Base-by-base conservation (phyloP, 1,140 invertebrate species). In the Proctacanthus coquilletti region DNA sequence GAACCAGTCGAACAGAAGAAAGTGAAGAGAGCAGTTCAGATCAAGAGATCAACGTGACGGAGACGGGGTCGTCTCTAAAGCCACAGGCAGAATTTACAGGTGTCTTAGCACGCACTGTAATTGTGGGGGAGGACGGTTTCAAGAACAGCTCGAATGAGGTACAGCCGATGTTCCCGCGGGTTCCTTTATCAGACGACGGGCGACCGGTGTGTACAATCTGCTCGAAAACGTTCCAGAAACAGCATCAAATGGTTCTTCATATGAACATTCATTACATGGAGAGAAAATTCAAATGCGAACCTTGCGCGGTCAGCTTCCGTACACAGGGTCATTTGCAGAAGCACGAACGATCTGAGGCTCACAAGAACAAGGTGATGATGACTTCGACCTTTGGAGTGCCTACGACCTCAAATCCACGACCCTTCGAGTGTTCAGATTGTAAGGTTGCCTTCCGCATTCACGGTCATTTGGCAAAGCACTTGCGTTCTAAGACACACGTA, bases 191-290 rank as follows among this genome's bases (percentile, higher is more conserved):
- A 42, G 80, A 82, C 48, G 84, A 89, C 56, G 82, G 82, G 0
- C 74, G 80, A 25, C 80, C 78, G 47, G 72, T 83, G 17, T 97
- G 92, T 56, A 71, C 69, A 33, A 80, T 94, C 45, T 97, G 92
- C 63, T 76, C 80, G 39, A 95, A 93, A 64, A 76, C 77, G 40
- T 96, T 96, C 61, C 79, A 74, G 36, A 87, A 89, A 63, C 80
- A 84, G 33, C 83, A 84, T 49, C 89, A 95, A 57, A 63, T 96
- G 42, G 72, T 77, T 38, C 66, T 95, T 34, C 92, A 97, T 63
- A 81, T 92, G 54, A 95, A 95, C 60, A 93, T 93, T 50, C 92
- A 97, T 62, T 93, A 91, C 50, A 81, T 96, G 63, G 91, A 95
- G 55, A 71, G 87, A 33, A 86, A 86, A 37, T 94, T 84, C 51